Conservation (phyloP, 37 sponge, comb jelly and placozoan species). For the Chondrilla cf. caribensis region DNA sequence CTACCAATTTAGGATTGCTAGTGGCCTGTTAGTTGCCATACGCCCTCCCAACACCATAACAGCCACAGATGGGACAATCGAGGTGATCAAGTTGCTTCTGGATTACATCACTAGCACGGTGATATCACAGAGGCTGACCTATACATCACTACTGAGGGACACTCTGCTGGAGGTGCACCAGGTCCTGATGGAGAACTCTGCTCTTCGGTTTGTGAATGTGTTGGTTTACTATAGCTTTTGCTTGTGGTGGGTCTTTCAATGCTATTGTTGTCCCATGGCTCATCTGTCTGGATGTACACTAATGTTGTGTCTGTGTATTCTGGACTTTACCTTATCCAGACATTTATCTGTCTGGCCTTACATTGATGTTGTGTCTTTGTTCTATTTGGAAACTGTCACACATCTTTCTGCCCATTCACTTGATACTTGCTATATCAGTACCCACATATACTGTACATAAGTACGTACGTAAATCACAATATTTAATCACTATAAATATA, state of each 20-base stretch:
- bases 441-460: background rate
- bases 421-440: too few species aligned
- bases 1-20: background rate
- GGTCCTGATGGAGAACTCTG: background rate
- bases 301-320: too few species aligned
- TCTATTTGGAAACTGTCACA: too few species aligned
- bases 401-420: too few species aligned
- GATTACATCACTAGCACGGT: conserved; percentile 19
- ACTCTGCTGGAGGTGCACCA: conserved; percentile 38
- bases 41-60: conserved; percentile 22
- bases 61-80: background rate
- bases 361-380: too few species aligned
- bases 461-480: background rate
- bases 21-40: background rate
- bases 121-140: background rate
- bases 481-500: too few species aligned
- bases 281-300: too few species aligned
- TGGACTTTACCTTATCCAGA: too few species aligned
- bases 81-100: conserved; percentile 12
- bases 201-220: conserved; percentile 8
- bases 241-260: too few species aligned
- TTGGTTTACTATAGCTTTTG: background rate
- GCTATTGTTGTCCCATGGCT: too few species aligned
- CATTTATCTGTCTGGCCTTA: too few species aligned
- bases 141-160: conserved; percentile 7